phyloP scores from a whole-genome alignment of 1,140 invertebrate genomes.

The Drosophila rufa region DNA sequence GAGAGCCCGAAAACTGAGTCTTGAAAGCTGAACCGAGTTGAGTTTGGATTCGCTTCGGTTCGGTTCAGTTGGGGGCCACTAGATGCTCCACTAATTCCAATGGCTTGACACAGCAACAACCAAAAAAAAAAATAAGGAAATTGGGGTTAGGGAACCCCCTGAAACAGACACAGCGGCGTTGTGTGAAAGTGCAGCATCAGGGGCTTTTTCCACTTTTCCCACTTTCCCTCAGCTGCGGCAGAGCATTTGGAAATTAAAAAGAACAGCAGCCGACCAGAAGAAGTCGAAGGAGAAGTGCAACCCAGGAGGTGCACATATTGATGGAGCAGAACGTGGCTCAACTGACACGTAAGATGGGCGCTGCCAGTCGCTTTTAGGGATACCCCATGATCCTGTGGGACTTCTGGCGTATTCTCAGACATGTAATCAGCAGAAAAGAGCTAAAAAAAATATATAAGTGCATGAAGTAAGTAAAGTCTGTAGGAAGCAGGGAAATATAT shows the following conservation, averaged over 20 bases:
- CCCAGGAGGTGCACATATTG: conserved; percentile 15
- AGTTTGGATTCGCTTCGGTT: conserved; percentile 1
- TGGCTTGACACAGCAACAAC: conserved; percentile 37
- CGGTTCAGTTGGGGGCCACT: conserved; percentile 14
- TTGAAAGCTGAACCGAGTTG: conserved; percentile 1
- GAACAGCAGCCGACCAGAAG: conserved; percentile 16
- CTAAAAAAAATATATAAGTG: neutral
- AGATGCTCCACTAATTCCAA: conserved; percentile 40
- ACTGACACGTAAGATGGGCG: conserved; percentile 23
- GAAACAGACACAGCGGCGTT: conserved; percentile 16
- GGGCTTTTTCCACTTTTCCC: conserved; percentile 13
- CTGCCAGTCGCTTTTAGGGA: conserved; percentile 2
- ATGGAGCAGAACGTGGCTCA: conserved; percentile 9
- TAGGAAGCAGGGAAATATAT: neutral
- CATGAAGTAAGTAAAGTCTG: too few relatives aligned
- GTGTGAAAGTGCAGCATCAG: conserved; percentile 67
- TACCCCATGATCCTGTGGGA: conserved; percentile 1
- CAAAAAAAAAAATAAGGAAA: neutral
- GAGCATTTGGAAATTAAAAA: conserved; percentile 75
- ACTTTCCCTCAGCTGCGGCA: conserved; percentile 36
- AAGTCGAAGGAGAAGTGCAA: conserved; percentile 27
- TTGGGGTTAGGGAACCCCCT: conserved; percentile 1
- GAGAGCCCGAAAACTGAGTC: conserved; percentile 8
- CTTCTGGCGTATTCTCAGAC: neutral
- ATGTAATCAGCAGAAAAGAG: neutral